phyloP scores from a whole-genome alignment of 2,113 vertebrate genomes.

The human (Homo sapiens) region DNA sequence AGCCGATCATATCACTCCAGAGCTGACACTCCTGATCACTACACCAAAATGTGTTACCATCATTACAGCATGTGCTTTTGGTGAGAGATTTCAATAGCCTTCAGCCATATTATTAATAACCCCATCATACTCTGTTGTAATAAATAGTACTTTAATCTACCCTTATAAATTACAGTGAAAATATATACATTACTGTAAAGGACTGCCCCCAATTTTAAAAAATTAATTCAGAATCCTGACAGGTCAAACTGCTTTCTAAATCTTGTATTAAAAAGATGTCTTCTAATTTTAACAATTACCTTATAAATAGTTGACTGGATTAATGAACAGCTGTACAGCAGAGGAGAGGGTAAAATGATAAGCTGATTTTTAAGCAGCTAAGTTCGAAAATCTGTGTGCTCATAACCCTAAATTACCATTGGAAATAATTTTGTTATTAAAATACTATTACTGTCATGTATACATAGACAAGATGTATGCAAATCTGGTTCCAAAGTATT shows the following conservation, averaged over 20 bases:
- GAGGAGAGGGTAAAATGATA: neutral
- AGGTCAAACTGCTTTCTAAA: neutral
- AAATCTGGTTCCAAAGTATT: neutral
- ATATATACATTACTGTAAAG: neutral
- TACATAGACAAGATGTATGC: neutral
- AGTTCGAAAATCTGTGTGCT: neutral
- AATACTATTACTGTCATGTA: neutral
- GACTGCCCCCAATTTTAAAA: neutral
- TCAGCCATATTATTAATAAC: neutral
- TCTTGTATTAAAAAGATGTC: neutral
- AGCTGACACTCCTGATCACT: neutral
- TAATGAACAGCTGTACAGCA: neutral
- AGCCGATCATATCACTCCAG: neutral
- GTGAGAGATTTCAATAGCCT: neutral
- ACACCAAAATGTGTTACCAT: neutral
- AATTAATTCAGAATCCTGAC: constrained; percentile 16
- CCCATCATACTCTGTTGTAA: neutral
- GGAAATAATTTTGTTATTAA: constrained; percentile 18
- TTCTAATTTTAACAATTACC: neutral
- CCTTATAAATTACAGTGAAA: constrained; percentile 32
- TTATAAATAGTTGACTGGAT: neutral
- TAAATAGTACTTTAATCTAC: constrained; percentile 7
- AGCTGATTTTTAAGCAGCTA: neutral
- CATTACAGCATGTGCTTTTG: neutral
- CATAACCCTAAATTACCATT: neutral